Percentiles rank a stretch among this genome's conserved stretches.
Conservation (phyloP, 2,888 invertebrate species). For the Dryobota labecula region DNA sequence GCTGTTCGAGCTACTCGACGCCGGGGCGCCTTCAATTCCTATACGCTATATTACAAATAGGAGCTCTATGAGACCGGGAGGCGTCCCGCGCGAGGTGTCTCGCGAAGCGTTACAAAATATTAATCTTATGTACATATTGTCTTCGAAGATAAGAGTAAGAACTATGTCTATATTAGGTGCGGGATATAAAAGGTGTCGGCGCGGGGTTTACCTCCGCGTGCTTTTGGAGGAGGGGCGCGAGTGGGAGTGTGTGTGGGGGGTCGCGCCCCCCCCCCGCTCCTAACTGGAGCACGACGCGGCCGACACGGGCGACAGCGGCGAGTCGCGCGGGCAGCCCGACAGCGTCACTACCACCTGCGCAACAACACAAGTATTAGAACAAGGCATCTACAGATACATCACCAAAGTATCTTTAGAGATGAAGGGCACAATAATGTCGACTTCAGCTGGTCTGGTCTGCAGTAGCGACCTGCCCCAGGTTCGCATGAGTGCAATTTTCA, state of each 20-base stretch:
- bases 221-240: slow-evolving; percentile 90
- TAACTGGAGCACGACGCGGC: slow-evolving; percentile 98
- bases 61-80: slow-evolving; percentile 39
- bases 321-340: slow-evolving; percentile 97
- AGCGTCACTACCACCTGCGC: slow-evolving; percentile 94
- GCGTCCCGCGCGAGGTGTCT: slow-evolving; percentile 75
- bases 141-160: slow-evolving; percentile 88
- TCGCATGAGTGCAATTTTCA: too few species aligned
- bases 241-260: slow-evolving; percentile 89
- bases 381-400: not conserved
- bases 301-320: slow-evolving; percentile 96
- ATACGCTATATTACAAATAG: slow-evolving; percentile 73
- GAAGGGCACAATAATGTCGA: not conserved
- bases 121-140: slow-evolving; percentile 91
- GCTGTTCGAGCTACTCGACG: slow-evolving; percentile 64
- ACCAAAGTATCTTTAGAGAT: not conserved
- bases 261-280: slow-evolving; percentile 91
- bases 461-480: too few species aligned
- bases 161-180: slow-evolving; percentile 83
- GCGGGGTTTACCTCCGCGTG: slow-evolving; percentile 89
- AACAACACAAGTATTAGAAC: slow-evolving; percentile 12
- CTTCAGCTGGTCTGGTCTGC: too few species aligned
- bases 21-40: slow-evolving; percentile 82
- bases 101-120: slow-evolving; percentile 87
- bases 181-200: slow-evolving; percentile 78